Base-by-base conservation (phyloP, 2,888 invertebrate genomes). In the Cephalotes varians region DNA sequence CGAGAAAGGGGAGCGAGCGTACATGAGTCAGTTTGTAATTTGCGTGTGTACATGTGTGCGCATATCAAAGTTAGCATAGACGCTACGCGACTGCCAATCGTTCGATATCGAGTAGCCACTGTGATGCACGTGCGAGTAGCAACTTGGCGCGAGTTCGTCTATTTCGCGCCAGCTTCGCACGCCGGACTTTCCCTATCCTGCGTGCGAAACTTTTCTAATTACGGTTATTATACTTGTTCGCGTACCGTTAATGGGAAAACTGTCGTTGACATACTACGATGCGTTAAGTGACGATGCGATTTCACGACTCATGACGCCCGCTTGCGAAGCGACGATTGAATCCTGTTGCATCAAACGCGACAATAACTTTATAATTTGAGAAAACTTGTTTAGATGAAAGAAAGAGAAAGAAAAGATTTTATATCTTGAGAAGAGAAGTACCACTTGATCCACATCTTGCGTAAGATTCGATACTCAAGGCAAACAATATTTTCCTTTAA, bases 131-230 rank as follows among this genome's bases (percentile, higher is more conserved):
- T 15, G 64, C 49, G 64, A 64, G 60, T 25, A 2, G 28, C 76
- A 76, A 65, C 76, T 76, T 76, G 37, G 28, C 37, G 74, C 51
- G 54, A 65, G 67, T 65, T 65, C 31, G 44, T 5, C 9, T 71
- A 58, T 71, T 71, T 79, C 77, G 56, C 77, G 18, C 25, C 31
- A 44, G 77, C n/a, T n/a, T 65, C 65, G n/a, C 65, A 51, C 40
- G 12, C 71, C 56, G 77, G 71, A 79, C 77, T 56, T 77, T 77
- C 54, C 21, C 54, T 40, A 67, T 77, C 34, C 77, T 77, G 44
- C 56, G 60, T 47, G 56, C 44, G n/a, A 79, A 77, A 79, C 77
- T 79, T 79, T 71, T 79, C 77, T 79, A 79, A 79, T 79, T 79
- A 79, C 31, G 71, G 56, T 79, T 79, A 79, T 79, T 71, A 79